Base-by-base conservation (phyloP, 1,140 invertebrate genomes). In the Copidosoma floridanum region DNA sequence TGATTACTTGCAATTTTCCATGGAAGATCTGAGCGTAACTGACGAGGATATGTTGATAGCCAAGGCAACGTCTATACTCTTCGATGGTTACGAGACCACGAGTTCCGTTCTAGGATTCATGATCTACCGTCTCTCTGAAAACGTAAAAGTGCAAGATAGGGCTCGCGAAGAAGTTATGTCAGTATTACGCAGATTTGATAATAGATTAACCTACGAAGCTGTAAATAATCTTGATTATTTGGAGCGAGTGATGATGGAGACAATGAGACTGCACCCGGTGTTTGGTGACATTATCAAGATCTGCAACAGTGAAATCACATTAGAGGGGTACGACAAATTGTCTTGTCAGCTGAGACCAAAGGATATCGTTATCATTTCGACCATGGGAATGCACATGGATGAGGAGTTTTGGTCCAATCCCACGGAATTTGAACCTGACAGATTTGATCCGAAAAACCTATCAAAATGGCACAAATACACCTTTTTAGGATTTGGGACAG, bases 41-140 rank as follows among this genome's bases (percentile, higher is more conserved):
- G 58, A 70, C 3, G n/a, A 64, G 1, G 65, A 72, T 0, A 62
- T 78, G 14, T 61, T 86, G 3, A 79, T 82, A 0, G 81, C 83
- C 2, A 86, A 89, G 55, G 79, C 82, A 0, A 78, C 88, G 64
- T 68, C 85, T 1, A 89, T 89, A 65, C 81, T 89, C 57, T 71
- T 88, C 8, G 88, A 86, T 1, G 88, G 88, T 4, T 90, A 86
- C 61, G 89, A 90, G 57, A 89, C 89, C 0, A 86, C 86, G 0
- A 84, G 87, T 1, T 84, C 83, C 0, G 76, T 84, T 0, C 78
- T 90, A 47, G 81, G 83, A 20, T 86, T 85, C 26, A 73, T 82
- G 0, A 68, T 83, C 0, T 88, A 86, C 63, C 79, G 84, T 54
- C 70, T 92, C 16, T 86, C 88, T 0, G 65, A 71, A 2, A 80